Evolutionary conservation across 2,888 invertebrate genomes (phyloP), one percentile per base, ranked within the genome.

Genomic region (Tenthredo mesomela): DNA sequence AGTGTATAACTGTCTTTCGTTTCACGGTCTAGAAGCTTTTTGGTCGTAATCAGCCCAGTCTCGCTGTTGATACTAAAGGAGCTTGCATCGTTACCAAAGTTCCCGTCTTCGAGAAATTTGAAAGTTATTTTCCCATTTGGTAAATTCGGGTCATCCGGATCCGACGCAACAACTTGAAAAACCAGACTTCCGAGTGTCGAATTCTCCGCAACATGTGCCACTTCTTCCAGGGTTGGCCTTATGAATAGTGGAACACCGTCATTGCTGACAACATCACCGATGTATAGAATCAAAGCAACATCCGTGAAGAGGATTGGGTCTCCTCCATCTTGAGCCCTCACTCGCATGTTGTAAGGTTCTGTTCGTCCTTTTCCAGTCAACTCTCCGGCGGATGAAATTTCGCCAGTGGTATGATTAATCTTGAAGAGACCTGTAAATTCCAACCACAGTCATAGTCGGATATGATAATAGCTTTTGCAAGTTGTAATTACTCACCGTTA

Each of bases 261-360:
- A 89, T 97, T 97, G 85, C 96, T 96, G 80, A 97, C 96, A 0
- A 97, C 96, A 89, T 97, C 97, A 0, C 97, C 97, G 61, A 97
- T 96, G 87, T 96, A 96, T 3, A 97, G 91, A 0, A 95, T 94
- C 0, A 97, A 92, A 6, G 95, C 94, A 0, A 96, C 95, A 86
- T 96, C 96, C 0, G 95, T 94, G 71, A 94, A 95, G 7, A 96
- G 94, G 40, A 94, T 89, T 77, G 95, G 95, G 67, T 93, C 94
- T 0, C 97, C 97, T 82, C 95, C 95, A 91, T 97, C 97, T 78
- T 95, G 95, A 0, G 96, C 97, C 25, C 96, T 94, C 0, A 97
- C 94, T 7, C 95, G 93, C 84, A 97, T 91, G 4, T 95, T 94
- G 90, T 97, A 97, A 0, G 97, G 96, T 18, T 96, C 96, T 0